Evolutionary conservation across 2,797 vertebrate genomes (phyloP).

Genomic region (Hoplostethus atlanticus): DNA sequence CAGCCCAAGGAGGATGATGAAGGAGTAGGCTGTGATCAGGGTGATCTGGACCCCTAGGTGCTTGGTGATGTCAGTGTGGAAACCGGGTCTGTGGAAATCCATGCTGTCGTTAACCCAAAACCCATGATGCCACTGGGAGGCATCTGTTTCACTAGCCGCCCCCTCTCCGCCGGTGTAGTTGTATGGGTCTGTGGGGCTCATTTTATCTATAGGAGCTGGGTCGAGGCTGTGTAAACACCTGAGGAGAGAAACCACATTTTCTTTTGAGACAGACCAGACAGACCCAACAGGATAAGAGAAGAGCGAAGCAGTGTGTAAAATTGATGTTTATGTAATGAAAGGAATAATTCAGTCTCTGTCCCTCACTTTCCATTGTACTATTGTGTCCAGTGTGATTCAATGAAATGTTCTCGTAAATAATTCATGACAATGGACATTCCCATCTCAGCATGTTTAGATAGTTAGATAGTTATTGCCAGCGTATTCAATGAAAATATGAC

Average conservation of each 20-base stretch:
- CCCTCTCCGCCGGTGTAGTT: slow-evolving; percentile 83
- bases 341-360: neutral
- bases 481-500: slow-evolving; percentile 4
- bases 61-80: slow-evolving; percentile 91
- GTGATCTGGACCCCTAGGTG: slow-evolving; percentile 89
- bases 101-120: slow-evolving; percentile 73
- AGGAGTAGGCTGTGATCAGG: slow-evolving; percentile 90
- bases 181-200: slow-evolving; percentile 84
- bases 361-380: neutral
- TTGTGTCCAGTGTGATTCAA: neutral
- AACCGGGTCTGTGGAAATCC: slow-evolving; percentile 79
- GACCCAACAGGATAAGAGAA: slow-evolving; percentile 13
- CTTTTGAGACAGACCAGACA: slow-evolving; percentile 13
- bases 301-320: slow-evolving; percentile 2
- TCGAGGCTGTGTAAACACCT: slow-evolving; percentile 54
- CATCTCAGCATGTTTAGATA: neutral
- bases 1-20: slow-evolving; percentile 92
- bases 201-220: slow-evolving; percentile 60
- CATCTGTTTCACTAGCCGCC: slow-evolving; percentile 55
- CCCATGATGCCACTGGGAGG: slow-evolving; percentile 63
- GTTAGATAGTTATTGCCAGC: neutral
- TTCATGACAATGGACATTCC: neutral
- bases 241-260: slow-evolving; percentile 36
- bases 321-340: neutral
- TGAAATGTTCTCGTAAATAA: neutral